A percentile compares a stretch with the other conserved stretches of the same genome.
phyloP scores from a whole-genome alignment of 2,797 vertebrate genomes.

The Loriculus beryllinus region DNA sequence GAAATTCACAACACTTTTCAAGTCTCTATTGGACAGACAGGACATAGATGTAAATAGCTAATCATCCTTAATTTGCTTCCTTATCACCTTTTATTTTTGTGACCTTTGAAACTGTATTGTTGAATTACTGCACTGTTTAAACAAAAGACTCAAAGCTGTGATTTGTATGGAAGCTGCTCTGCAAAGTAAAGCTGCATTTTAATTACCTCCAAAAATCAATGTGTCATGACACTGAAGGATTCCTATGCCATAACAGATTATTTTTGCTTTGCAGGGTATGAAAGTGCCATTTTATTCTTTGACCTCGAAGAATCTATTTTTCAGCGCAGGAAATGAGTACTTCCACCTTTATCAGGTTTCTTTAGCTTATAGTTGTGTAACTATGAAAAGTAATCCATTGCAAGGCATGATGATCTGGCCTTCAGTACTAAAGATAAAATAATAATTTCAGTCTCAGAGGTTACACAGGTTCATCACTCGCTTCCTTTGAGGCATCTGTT shows the following conservation, averaged over 20 bases:
- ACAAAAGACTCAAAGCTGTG: neutral
- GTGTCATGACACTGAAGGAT: neutral
- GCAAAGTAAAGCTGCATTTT: constrained; percentile 36
- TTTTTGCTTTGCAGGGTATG: neutral
- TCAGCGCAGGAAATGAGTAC: neutral
- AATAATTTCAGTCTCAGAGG: neutral
- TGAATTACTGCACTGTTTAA: constrained; percentile 16
- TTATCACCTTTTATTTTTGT: constrained; percentile 24
- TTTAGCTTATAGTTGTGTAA: neutral
- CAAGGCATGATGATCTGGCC: neutral
- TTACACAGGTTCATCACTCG: neutral
- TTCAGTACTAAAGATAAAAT: neutral
- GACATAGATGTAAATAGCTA: neutral
- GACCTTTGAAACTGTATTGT: neutral
- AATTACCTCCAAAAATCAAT: constrained; percentile 8
- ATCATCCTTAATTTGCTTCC: neutral
- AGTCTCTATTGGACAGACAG: neutral
- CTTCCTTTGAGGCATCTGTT: neutral
- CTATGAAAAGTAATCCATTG: neutral
- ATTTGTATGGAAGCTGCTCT: constrained; percentile 15
- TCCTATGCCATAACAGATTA: neutral
- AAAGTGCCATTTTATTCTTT: neutral
- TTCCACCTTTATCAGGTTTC: neutral
- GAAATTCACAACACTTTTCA: neutral
- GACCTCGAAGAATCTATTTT: neutral